Base-by-base conservation (phyloP, 64 coral and sea anemone genomes). In the Orbicella faveolata region DNA sequence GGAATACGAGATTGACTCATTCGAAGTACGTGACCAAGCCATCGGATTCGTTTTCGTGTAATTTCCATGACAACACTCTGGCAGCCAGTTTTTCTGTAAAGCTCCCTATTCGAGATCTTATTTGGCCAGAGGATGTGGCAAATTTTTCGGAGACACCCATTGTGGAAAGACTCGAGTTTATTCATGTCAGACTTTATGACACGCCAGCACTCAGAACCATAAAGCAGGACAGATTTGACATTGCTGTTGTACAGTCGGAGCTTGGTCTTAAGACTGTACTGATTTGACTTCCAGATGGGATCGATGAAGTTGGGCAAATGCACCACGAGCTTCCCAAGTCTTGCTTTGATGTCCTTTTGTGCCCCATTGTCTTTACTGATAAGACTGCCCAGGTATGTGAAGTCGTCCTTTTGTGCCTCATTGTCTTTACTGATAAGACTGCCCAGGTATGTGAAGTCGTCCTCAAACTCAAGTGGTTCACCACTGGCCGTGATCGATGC, bases 251-350 rank as follows among this genome's bases (percentile, higher is more conserved):
- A 91, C 0, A 91, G n/a, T 3, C 79, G 13, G 17, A 84, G 1
- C 53, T 84, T 84, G n/a, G n/a, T n/a, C n/a, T n/a, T n/a, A n/a
- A n/a, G n/a, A n/a, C n/a, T n/a, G n/a, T n/a, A n/a, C n/a, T 8
- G 80, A 84, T 12, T 34, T 76, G 19, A 84, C 15, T 90, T 83
- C 79, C 65, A 82, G 77, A 90, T 82, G 77, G 52, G n/a, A n/a
- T n/a, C n/a, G 36, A 19, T 83, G 7, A 17, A 83, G 78, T n/a
- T 59, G 66, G 15, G 18, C 33, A 74, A 90, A 83, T 52, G 89
- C 78, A 41, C 78, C 7, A 13, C 89, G 34, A 1, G 89, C 35
- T 83, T 82, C 75, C 51, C 33, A 66, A 36, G 81, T 36, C 20
- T 18, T 33, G 14, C 59, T 39, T 37, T 66, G n/a, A 25, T 72